phyloP scores from a whole-genome alignment of 2,113 vertebrate genomes.

The Desmodus rotundus region DNA sequence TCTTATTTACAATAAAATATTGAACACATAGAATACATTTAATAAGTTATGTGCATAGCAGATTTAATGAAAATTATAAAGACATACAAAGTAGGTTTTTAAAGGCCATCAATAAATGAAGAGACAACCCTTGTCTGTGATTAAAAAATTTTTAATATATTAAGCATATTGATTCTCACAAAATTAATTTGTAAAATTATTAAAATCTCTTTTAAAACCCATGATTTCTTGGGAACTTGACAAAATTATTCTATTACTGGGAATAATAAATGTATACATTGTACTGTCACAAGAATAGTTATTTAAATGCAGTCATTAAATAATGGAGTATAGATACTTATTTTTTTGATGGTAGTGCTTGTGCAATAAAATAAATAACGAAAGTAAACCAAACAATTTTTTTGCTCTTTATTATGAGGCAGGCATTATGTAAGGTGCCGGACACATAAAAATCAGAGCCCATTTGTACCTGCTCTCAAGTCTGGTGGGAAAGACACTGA shows the following conservation, averaged over 20 bases:
- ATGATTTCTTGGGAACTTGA: not conserved
- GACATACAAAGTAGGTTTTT: not conserved
- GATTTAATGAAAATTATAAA: not conserved
- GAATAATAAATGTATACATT: not conserved
- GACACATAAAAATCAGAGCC: not conserved
- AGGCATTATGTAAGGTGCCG: not conserved
- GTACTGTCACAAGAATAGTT: not conserved
- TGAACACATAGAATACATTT: not conserved
- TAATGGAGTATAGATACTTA: not conserved
- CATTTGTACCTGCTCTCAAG: not conserved
- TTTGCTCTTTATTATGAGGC: not conserved
- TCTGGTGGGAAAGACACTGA: not conserved
- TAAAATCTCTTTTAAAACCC: not conserved
- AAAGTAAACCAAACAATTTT: not conserved
- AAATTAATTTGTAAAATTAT: not conserved
- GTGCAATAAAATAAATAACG: not conserved
- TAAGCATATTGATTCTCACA: not conserved
- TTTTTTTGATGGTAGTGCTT: not conserved
- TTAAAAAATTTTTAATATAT: not conserved
- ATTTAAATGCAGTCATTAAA: not conserved
- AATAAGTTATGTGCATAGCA: not conserved
- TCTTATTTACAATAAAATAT: not conserved
- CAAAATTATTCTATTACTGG: not conserved
- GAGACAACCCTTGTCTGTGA: not conserved
- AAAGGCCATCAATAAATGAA: not conserved